Evolutionary conservation across 2,113 vertebrate species (phyloP).

Genomic region (Microtus pennsylvanicus): DNA sequence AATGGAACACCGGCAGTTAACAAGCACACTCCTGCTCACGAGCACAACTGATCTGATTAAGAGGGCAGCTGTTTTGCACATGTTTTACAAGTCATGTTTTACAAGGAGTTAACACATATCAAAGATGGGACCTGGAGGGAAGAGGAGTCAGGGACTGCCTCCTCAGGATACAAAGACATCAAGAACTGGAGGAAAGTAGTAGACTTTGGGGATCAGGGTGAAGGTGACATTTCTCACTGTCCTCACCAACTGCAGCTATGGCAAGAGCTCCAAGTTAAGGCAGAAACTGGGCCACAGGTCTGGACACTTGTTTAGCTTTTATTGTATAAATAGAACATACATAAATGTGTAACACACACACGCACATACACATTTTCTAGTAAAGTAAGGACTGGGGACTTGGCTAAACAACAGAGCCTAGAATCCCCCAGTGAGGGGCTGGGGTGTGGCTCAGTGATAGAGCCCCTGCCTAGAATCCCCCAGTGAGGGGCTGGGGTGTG

Average conservation of each 20-base stretch:
- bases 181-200: not conserved
- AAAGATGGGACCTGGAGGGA: not conserved
- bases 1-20: not conserved
- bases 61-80: not conserved
- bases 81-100: not conserved
- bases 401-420: not conserved
- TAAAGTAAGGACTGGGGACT: not conserved
- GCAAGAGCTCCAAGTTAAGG: not conserved
- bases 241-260: not conserved
- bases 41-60: not conserved
- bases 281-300: not conserved
- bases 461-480: not conserved
- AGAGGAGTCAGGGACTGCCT: not conserved
- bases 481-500: too few species aligned
- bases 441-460: not conserved
- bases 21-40: not conserved
- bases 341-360: not conserved
- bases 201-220: not conserved
- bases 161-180: not conserved
- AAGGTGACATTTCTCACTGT: not conserved
- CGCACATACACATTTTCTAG: not conserved
- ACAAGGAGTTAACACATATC: not conserved
- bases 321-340: not conserved
- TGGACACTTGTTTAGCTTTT: not conserved
- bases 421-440: not conserved